Evolutionary conservation across 2,113 vertebrate genomes (phyloP), one percentile per base, ranked within the genome.

Genomic region (Corapipo altera): DNA sequence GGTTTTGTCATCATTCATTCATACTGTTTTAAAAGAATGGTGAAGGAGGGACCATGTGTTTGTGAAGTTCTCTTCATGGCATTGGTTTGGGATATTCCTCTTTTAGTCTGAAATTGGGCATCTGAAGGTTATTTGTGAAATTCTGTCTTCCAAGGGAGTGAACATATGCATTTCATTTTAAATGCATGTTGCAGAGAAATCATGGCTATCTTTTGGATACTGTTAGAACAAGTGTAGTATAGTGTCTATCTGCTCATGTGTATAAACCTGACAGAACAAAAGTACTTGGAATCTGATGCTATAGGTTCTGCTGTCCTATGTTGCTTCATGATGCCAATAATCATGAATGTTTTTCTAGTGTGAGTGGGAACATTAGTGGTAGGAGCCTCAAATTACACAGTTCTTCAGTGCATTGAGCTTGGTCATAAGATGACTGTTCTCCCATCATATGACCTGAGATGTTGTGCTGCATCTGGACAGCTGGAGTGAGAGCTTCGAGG

Each of bases 331-430:
- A 19, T n/a, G 33, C n/a, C 16, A 37, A 1, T 58, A 43, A 41
- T 37, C 28, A 16, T 27, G 26, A 65, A 33, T 0, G 0, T 2
- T 0, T 41, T 58, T 35, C 77, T 55, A 16, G 39, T 52, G 43
- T 57, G 35, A 70, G 64, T 61, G 35, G 48, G 55, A 71, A 15
- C 35, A 15, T 64, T 7, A 35, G 43, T 62, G 51, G 14, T 26
- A 21, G 15, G 58, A 70, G 9, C 33, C 48, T 66, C 22, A 39
- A 52, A 15, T 67, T 30, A 24, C 14, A 48, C 33, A 24, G 30
- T 55, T 88, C 41, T 85, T 91, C 54, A 64, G 8, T 88, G 19
- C 91, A 26, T 20, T 3, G 4, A 44, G 26, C 24, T 72, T 64
- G 49, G 46, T 74, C 55, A 26, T 51, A 43, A 35, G 64, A 69